These are phyloP conservation scores for Ennomos fuscantarius DNA, from an alignment of 2,888 invertebrate species.

Conservation along the genomic window DNA sequence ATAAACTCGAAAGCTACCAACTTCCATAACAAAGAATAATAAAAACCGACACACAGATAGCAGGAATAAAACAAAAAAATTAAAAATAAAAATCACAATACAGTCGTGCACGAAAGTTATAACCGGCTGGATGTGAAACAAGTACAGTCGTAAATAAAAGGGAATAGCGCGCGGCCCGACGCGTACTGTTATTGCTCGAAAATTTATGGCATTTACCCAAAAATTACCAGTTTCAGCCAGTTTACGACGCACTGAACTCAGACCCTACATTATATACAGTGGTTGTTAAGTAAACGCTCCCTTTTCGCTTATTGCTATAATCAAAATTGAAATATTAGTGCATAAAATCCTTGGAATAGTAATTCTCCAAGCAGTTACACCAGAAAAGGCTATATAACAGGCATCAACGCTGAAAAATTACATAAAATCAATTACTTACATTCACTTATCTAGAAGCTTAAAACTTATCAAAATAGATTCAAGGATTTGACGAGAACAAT, in stretches of 20 bases:
- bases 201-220: slow-evolving; percentile 77
- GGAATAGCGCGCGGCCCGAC: slow-evolving; percentile 76
- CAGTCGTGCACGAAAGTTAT: slow-evolving; percentile 77
- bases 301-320: slow-evolving; percentile 43
- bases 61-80: slow-evolving; percentile 61
- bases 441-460: too few relatives aligned
- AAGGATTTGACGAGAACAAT: background rate
- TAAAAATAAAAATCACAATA: slow-evolving; percentile 71
- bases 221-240: slow-evolving; percentile 71
- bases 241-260: slow-evolving; percentile 66
- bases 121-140: slow-evolving; percentile 78
- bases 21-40: slow-evolving; percentile 72
- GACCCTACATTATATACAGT: slow-evolving; percentile 45
- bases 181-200: slow-evolving; percentile 73
- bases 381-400: slow-evolving; percentile 10
- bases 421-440: too few relatives aligned
- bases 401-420: slow-evolving; percentile 6
- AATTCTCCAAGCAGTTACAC: slow-evolving; percentile 31
- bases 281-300: slow-evolving; percentile 45
- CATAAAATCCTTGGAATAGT: slow-evolving; percentile 33
- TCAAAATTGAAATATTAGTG: slow-evolving; percentile 44
- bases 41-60: slow-evolving; percentile 65
- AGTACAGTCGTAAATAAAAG: slow-evolving; percentile 83
- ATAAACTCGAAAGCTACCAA: slow-evolving; percentile 49
- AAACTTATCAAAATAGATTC: too few relatives aligned